Evolutionary conservation across 2,797 vertebrate species (phyloP), one percentile per base, ranked within the genome.

Genomic region (Pseudopleuronectes americanus): DNA sequence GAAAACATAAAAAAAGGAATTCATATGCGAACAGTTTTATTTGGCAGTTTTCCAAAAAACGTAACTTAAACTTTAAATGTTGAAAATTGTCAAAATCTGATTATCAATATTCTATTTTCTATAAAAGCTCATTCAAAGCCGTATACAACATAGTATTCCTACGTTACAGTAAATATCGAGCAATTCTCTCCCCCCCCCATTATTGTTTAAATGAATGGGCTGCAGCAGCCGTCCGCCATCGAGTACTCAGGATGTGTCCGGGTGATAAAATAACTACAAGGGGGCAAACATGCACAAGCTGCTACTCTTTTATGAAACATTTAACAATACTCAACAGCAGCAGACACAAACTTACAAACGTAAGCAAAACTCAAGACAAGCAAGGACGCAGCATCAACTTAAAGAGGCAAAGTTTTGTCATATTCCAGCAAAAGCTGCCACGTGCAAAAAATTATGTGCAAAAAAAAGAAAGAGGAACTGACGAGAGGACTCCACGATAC

Each of bases 381-480:
- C 36, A 38, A 36, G 38, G 62, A 70, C 13, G 21, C 24, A 76
- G 43, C 2, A 1, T 55, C 12, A 58, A 68, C 33, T 51, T 49
- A 28, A 23, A 38, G 33, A 76, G 65, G 62, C 60, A 72, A 84
- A 70, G 6, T 33, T 77, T 73, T 53, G 72, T 64, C 80, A 86
- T 81, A 86, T 83, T 80, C 62, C 84, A 84, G 85, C 74, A 80
- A 69, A 90, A 90, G 83, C 77, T 90, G 83, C 77, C 84, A 81
- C 45, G 31, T 79, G 80, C 74, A 83, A 56, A 43, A 77, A 75
- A 76, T 71, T 56, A 77, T 68, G 77, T 77, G 65, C 61, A 87
- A 84, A 84, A 59, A 17, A 28, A 17, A 16, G 8, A 84, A 61
- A 8, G 17, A 26, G 21, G 5, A 17, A 23, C 41, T 14, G 16